Percentiles rank a stretch among this genome's conserved stretches.
phyloP scores from a whole-genome alignment of 2,113 vertebrate species.

The Arizona elegans region DNA sequence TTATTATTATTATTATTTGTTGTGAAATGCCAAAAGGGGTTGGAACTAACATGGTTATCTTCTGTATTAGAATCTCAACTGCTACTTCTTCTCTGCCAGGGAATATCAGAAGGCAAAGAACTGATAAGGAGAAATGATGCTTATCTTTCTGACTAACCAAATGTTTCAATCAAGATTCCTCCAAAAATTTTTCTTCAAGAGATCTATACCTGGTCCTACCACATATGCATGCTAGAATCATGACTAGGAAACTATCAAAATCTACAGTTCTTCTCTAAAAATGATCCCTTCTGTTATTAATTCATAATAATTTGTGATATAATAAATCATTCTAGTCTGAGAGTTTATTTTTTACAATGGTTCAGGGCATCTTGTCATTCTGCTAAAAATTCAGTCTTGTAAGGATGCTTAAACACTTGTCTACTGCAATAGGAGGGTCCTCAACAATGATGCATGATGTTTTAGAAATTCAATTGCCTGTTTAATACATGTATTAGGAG shows the following conservation, averaged over 20 bases:
- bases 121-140: not conserved
- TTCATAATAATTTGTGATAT: not conserved
- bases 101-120: not conserved
- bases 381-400: not conserved
- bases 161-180: not conserved
- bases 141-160: not conserved
- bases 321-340: not conserved
- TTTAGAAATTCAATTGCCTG: not conserved
- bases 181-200: not conserved
- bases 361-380: not conserved
- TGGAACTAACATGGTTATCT: not conserved
- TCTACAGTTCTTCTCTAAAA: not conserved
- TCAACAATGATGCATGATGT: not conserved
- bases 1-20: no score
- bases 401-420: not conserved
- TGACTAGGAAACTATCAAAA: not conserved
- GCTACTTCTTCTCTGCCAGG: not conserved
- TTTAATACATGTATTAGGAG: not conserved
- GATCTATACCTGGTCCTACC: not conserved
- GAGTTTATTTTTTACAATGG: not conserved
- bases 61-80: not conserved
- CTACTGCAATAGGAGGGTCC: not conserved
- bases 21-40: not conserved
- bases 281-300: no score
- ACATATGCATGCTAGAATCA: not conserved